Base-by-base conservation (phyloP, 2,797 vertebrate species). In the Huso huso region DNA sequence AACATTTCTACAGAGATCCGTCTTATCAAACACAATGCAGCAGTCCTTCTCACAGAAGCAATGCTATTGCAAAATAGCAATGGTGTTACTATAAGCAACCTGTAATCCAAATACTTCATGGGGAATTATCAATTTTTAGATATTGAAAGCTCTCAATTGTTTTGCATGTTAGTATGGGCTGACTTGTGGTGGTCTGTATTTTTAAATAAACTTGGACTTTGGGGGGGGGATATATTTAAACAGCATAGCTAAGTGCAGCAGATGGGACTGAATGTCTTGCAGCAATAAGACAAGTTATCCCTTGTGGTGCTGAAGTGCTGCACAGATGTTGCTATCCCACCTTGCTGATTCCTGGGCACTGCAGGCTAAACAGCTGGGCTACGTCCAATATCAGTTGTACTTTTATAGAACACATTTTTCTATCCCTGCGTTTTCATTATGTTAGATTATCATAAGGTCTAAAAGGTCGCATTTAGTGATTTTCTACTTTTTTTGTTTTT, bases 301-400 rank as follows among this genome's bases (percentile, higher is more conserved):
- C 94, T 87, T 78, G 92, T 92, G 95, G 88, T 88, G 76, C 79
- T 86, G 87, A 85, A 89, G 90, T 92, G 85, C 86, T 79, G 86
- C 93, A 90, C 95, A 98, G 94, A 95, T 96, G 95, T 94, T 91
- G 84, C 79, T 82, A 85, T 89, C 84, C 86, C 91, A 87, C 85
- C 90, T 86, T 84, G 80, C 83, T 85, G 78, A 81, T 83, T 84
- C 84, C 80, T 88, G 74, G 86, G 83, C 86, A 88, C 85, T 86
- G 85, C 82, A 78, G 87, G 84, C 87, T 79, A 82, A 84, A 85
- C 88, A 90, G 85, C 87, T 90, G 89, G 85, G 84, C 79, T 82
- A 82, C 83, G 62, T 66, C 69, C 70, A 68, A 68, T 57, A 50
- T 64, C 61, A 70, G 70, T 59, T 67, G 68, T 66, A 66, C 51